Evolutionary conservation across 2,113 vertebrate species (phyloP).

Genomic region (Indri indri): DNA sequence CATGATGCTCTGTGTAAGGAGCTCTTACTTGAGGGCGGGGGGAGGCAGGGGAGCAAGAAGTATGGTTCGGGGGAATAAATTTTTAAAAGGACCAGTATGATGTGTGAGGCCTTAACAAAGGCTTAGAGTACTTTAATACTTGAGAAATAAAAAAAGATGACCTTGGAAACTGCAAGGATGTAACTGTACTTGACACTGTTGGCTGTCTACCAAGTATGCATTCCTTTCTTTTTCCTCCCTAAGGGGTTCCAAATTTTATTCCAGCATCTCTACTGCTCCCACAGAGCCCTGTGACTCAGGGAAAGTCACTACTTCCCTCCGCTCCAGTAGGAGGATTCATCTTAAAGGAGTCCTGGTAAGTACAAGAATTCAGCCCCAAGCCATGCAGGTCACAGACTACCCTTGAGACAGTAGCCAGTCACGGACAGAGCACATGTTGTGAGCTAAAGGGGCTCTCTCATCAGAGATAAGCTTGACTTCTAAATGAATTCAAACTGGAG

Average conservation of each 20-base stretch:
- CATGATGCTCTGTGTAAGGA: background rate
- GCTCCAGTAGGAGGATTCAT: background rate
- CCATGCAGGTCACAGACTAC: background rate
- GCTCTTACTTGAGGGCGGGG: background rate
- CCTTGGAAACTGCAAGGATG: background rate
- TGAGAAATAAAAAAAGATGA: background rate
- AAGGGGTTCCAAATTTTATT: background rate
- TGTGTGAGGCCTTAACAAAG: conserved; percentile 5
- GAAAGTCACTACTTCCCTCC: background rate
- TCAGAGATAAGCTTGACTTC: background rate
- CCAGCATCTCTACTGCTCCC: background rate
- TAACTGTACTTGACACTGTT: background rate
- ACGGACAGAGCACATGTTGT: rapidly evolving
- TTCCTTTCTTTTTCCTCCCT: background rate
- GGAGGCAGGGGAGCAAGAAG: background rate
- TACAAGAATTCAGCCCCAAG: background rate
- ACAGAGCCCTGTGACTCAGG: background rate
- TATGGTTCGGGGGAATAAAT: background rate
- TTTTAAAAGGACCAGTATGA: background rate
- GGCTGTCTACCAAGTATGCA: background rate
- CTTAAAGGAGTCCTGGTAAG: background rate
- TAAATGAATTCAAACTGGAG: background rate
- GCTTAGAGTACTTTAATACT: background rate
- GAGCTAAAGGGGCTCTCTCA: background rate
- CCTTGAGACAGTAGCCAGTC: background rate